A percentile compares a stretch with the other conserved stretches of the same genome.
These are phyloP conservation scores for Sycobia sp. DNA, from an alignment of 1,140 invertebrate genomes.

Conservation along the genomic window DNA sequence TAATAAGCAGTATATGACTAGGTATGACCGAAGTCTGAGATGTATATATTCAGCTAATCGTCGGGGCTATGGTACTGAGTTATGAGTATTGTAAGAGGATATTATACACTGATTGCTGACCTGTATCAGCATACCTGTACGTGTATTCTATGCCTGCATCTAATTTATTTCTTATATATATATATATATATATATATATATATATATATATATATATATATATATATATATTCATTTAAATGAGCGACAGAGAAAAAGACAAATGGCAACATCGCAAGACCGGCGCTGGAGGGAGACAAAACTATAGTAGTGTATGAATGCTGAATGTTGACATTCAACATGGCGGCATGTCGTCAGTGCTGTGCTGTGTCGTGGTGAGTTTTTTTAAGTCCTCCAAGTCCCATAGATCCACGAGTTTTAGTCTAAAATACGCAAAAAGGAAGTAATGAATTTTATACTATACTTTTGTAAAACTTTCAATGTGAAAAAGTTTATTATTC, in stretches of 20 bases:
- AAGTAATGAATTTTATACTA: background rate
- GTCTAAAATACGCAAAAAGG: background rate
- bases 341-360: constrained; percentile 94
- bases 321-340: constrained; percentile 76
- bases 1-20: too few species aligned
- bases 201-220: too few species aligned
- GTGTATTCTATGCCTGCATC: too few species aligned
- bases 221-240: too few species aligned
- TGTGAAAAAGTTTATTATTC: background rate
- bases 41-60: too few species aligned
- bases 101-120: too few species aligned
- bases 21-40: too few species aligned
- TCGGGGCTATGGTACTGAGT: too few species aligned
- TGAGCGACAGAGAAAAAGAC: constrained; percentile 3
- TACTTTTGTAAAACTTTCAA: background rate
- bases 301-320: constrained; percentile 33
- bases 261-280: constrained; percentile 29
- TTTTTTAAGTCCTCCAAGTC: constrained; percentile 39
- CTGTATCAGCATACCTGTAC: too few species aligned
- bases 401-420: constrained; percentile 35
- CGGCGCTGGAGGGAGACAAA: constrained; percentile 34
- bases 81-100: too few species aligned
- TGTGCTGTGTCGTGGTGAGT: constrained; percentile 89
- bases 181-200: too few species aligned
- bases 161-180: too few species aligned